Evolutionary conservation across 1,140 invertebrate species (phyloP).

Genomic region (Rhagoletis pomonella): DNA sequence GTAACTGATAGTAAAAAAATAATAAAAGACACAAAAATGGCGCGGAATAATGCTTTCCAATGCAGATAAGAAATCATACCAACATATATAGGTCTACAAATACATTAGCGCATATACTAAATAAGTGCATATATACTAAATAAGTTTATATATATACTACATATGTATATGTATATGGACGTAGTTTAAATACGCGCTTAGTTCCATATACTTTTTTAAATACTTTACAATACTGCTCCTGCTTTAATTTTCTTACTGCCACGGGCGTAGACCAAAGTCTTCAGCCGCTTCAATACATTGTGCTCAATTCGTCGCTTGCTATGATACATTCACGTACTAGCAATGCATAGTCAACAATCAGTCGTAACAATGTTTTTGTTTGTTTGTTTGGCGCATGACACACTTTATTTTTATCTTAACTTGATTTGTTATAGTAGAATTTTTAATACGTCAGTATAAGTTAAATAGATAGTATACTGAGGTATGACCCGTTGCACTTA

Average conservation of each 20-base stretch:
- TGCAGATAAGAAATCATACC: background rate
- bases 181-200: background rate
- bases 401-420: constrained; percentile 41
- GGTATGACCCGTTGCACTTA: no score
- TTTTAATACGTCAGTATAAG: background rate
- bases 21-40: background rate
- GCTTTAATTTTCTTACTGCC: background rate
- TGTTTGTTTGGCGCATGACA: background rate
- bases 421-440: constrained; percentile 38
- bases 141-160: no score
- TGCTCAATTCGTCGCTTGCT: constrained; percentile 28
- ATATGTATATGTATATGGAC: background rate
- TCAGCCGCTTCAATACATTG: background rate
- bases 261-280: background rate
- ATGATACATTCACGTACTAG: no score
- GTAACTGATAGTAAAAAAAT: constrained; percentile 31
- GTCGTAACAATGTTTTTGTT: background rate
- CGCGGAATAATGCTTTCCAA: background rate
- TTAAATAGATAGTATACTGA: background rate
- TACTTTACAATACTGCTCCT: background rate
- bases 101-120: no score
- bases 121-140: background rate
- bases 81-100: background rate
- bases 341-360: background rate
- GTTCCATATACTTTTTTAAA: background rate